Evolutionary conservation across 2,888 invertebrate species (phyloP).

Genomic region (Ophraella communa): DNA sequence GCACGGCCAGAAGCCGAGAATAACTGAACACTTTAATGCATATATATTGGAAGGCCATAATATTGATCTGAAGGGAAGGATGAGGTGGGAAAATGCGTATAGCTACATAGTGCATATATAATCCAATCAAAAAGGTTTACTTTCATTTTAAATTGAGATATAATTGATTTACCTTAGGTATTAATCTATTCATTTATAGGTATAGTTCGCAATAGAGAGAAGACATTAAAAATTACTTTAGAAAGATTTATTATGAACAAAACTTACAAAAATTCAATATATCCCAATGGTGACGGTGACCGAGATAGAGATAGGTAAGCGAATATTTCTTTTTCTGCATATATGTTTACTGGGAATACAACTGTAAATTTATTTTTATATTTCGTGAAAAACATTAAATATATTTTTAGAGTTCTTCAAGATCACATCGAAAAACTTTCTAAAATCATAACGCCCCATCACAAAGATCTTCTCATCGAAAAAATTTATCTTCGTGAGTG

Average conservation of each 20-base stretch:
- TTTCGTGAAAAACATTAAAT: background rate
- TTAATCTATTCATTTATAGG: slow-evolving; percentile 64
- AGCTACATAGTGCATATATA: too few relatives aligned
- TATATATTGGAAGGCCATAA: too few relatives aligned
- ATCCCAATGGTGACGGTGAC: slow-evolving; percentile 97
- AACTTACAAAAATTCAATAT: slow-evolving; percentile 91
- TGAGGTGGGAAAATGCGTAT: too few relatives aligned
- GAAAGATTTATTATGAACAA: slow-evolving; percentile 91
- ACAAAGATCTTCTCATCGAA: slow-evolving; percentile 82
- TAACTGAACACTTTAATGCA: too few relatives aligned
- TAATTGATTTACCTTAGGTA: background rate
- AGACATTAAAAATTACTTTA: slow-evolving; percentile 80
- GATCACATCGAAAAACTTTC: slow-evolving; percentile 88
- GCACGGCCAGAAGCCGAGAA: too few relatives aligned
- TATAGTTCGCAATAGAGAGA: slow-evolving; percentile 73
- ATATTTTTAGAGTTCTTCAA: slow-evolving; percentile 72
- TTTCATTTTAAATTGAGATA: too few relatives aligned
- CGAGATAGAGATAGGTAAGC: slow-evolving; percentile 84
- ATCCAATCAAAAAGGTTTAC: too few relatives aligned
- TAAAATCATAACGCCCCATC: slow-evolving; percentile 75
- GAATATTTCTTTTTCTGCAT: background rate
- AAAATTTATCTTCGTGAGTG: slow-evolving; percentile 88
- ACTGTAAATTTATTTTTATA: too few relatives aligned
- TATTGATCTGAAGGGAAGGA: too few relatives aligned
- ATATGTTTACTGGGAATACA: too few relatives aligned